Conservation (phyloP, 2,113 vertebrate species). For the Sceloporus undulatus region DNA sequence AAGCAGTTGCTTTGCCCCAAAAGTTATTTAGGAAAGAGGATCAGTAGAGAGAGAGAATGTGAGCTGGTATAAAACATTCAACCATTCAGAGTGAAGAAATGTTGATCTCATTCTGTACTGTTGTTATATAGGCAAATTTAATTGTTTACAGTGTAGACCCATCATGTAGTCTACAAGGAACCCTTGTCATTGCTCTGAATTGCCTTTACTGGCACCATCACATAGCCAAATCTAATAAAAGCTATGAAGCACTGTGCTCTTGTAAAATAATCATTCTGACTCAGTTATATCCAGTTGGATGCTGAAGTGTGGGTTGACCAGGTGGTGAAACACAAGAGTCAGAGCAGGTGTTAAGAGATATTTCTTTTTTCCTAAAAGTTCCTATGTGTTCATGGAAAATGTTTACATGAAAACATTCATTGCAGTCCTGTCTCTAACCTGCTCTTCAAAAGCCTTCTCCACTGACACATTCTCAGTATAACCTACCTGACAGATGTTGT, state of each 20-base stretch:
- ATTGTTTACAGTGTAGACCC: neutral
- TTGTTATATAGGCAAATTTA: neutral
- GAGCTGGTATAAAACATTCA: neutral
- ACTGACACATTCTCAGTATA: neutral
- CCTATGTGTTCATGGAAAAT: neutral
- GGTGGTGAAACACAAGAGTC: neutral
- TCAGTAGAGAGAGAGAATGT: neutral
- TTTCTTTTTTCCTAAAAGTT: neutral
- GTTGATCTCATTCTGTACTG: neutral
- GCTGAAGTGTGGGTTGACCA: neutral
- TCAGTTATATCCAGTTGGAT: neutral
- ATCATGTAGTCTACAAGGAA: neutral
- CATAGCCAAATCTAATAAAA: neutral
- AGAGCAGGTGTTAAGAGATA: neutral
- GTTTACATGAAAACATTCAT: neutral
- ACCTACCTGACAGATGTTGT: neutral
- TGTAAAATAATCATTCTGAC: too few species aligned
- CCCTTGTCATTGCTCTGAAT: neutral
- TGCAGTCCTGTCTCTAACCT: neutral
- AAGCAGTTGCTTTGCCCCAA: neutral
- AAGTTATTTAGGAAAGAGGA: neutral
- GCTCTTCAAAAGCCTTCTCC: neutral
- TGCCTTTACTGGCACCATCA: neutral
- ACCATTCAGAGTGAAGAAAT: neutral
- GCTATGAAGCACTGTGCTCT: too few species aligned